Percentiles rank a stretch among this genome's conserved stretches.
Conservation (phyloP, 2,113 vertebrate genomes). For the Pithys albifrons region DNA sequence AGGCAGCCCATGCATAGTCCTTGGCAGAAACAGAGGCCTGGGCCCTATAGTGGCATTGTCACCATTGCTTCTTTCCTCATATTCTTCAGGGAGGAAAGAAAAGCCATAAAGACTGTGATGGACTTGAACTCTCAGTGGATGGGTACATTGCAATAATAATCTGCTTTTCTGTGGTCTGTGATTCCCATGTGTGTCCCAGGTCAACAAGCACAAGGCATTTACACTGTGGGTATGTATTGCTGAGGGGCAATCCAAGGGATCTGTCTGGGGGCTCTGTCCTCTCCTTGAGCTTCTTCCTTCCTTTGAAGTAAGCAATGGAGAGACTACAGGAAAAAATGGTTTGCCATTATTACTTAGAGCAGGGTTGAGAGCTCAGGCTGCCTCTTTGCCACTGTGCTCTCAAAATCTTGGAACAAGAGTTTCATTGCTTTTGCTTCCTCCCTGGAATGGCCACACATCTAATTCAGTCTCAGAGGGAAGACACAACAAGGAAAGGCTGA, state of each 20-base stretch:
- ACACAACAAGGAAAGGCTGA: rapidly evolving
- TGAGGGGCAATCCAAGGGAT: background rate
- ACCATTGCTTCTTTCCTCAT: background rate
- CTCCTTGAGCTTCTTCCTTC: background rate
- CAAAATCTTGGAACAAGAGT: background rate
- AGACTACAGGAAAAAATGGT: background rate
- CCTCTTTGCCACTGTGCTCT: background rate
- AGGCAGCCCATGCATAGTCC: background rate
- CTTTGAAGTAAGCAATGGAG: background rate
- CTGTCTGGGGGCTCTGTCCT: background rate
- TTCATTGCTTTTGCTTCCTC: background rate
- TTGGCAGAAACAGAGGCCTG: background rate
- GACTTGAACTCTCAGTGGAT: background rate
- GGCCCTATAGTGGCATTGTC: background rate
- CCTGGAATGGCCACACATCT: background rate
- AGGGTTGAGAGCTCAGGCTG: background rate
- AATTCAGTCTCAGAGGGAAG: background rate
- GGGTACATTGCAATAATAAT: background rate
- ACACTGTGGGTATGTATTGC: rapidly evolving
- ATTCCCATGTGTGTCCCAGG: background rate
- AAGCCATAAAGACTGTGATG: background rate
- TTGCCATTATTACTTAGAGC: background rate
- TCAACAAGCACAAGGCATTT: background rate
- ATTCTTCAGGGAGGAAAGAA: background rate
- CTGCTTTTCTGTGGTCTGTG: background rate